Evolutionary conservation across 2,797 vertebrate genomes (phyloP).

Genomic region (Botia almorhae): DNA sequence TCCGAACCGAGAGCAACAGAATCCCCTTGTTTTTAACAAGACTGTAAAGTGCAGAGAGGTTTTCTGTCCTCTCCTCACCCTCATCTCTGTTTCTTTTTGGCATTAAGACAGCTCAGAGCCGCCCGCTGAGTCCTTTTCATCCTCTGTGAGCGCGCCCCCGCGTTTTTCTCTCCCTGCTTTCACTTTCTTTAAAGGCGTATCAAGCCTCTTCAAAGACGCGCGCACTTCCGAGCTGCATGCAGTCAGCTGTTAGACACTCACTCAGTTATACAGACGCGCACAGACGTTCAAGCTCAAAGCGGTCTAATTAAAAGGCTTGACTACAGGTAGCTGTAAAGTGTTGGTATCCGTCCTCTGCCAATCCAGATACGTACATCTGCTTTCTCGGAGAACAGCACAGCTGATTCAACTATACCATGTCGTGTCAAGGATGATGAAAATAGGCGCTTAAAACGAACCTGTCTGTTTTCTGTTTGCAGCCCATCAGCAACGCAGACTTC

Average conservation of each 20-base stretch:
- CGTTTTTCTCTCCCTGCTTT: not conserved
- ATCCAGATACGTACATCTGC: not conserved
- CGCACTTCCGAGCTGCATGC: constrained; percentile 42
- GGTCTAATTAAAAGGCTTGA: constrained; percentile 43
- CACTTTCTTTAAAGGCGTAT: constrained; percentile 30
- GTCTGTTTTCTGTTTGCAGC: constrained; percentile 72
- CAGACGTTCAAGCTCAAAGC: not conserved
- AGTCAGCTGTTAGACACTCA: constrained; percentile 42
- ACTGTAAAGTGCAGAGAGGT: constrained; percentile 12
- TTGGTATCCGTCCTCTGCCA: not conserved
- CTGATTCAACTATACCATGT: constrained; percentile 1
- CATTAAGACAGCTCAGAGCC: constrained; percentile 4
- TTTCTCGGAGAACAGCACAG: constrained; percentile 1
- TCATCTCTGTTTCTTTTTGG: constrained; percentile 19
- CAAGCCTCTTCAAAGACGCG: constrained; percentile 29
- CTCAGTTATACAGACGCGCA: not conserved
- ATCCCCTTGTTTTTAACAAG: constrained; percentile 16
- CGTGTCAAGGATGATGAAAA: constrained; percentile 6
- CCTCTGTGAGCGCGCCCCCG: not conserved
- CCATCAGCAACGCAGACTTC: constrained; percentile 95
- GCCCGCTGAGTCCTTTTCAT: constrained; percentile 30
- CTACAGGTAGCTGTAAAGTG: constrained; percentile 32
- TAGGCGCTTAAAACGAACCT: no score
- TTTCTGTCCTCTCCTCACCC: constrained; percentile 36
- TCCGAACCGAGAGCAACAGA: not conserved